Conservation (phyloP, 2,797 vertebrate species). For the Oryzias sinensis region DNA sequence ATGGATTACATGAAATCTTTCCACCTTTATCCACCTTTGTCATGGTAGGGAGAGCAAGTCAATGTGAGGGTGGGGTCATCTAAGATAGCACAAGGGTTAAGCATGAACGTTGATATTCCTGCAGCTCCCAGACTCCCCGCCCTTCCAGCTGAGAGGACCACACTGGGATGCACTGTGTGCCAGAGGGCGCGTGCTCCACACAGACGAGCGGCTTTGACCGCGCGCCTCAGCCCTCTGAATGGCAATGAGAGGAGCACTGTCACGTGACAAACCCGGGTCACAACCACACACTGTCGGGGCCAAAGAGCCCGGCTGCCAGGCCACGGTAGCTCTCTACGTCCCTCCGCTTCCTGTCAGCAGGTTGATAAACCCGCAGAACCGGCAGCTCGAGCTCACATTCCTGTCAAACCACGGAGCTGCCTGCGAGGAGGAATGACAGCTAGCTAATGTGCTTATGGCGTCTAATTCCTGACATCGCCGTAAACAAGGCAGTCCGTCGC, state of each 20-base stretch:
- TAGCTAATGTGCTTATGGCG: constrained; percentile 16
- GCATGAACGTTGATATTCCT: constrained; percentile 19
- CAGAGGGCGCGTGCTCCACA: constrained; percentile 37
- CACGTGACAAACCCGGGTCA: constrained; percentile 32
- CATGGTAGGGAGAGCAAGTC: too few relatives aligned
- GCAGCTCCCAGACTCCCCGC: too few relatives aligned
- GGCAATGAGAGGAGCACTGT: constrained; percentile 54
- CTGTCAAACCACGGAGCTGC: constrained; percentile 23
- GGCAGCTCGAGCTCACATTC: constrained; percentile 26
- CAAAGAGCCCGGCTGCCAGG: constrained; percentile 4
- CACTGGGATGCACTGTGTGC: constrained; percentile 65
- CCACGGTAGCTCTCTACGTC: background rate
- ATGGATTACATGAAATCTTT: too few relatives aligned
- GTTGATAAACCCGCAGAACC: constrained; percentile 67
- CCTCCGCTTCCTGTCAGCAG: background rate
- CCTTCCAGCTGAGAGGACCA: constrained; percentile 57
- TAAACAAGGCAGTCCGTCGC: constrained; percentile 30
- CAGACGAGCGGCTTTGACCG: constrained; percentile 60
- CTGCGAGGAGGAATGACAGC: constrained; percentile 19
- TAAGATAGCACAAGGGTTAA: too few relatives aligned
- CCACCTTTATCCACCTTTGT: too few relatives aligned
- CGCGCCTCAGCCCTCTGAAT: constrained; percentile 50
- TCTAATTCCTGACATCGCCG: constrained; percentile 53
- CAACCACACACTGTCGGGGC: constrained; percentile 2
- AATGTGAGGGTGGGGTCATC: too few relatives aligned